phyloP scores from a whole-genome alignment of 2,888 invertebrate species.

The Theodoxus fluviatilis region DNA sequence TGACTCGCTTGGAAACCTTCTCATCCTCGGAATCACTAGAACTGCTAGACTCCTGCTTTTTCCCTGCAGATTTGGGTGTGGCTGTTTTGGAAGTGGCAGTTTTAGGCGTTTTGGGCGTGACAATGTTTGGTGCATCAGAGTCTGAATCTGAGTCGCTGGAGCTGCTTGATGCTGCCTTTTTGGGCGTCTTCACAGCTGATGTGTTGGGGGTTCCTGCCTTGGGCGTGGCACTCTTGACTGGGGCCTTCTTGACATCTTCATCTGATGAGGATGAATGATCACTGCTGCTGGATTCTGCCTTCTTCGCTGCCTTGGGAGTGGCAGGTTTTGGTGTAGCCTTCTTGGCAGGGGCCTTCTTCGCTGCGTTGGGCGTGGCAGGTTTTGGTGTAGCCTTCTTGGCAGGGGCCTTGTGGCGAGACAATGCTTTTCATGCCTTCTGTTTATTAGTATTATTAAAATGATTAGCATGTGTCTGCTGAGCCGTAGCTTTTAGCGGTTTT shows the following conservation, averaged over 20 bases:
- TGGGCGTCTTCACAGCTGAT: slow-evolving; percentile 25
- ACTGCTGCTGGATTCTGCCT: slow-evolving; percentile 29
- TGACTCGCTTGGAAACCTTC: too few species aligned
- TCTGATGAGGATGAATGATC: slow-evolving; percentile 36
- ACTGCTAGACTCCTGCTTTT: slow-evolving; percentile 24
- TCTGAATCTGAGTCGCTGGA: slow-evolving; percentile 43
- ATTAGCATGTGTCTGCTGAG: too few species aligned
- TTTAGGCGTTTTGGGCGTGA: too few species aligned
- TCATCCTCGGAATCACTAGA: slow-evolving; percentile 30
- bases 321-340: not conserved
- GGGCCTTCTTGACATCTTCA: slow-evolving; percentile 27
- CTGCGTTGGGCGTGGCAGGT: too few species aligned
- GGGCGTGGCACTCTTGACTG: slow-evolving; percentile 25
- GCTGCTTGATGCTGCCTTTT: slow-evolving; percentile 30
- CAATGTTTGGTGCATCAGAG: slow-evolving; percentile 29
- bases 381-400: too few species aligned
- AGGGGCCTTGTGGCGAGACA: too few species aligned
- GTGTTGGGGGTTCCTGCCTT: slow-evolving; percentile 18
- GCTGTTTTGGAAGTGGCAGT: slow-evolving; percentile 23
- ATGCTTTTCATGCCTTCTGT: too few species aligned
- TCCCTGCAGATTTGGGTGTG: slow-evolving; percentile 19
- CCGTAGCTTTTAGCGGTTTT: too few species aligned
- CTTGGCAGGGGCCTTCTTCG: too few species aligned
- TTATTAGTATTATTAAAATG: too few species aligned
- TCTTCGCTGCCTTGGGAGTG: not conserved